Base-by-base conservation (phyloP, 2,113 vertebrate species). In the Acrocephalus arundinaceus region DNA sequence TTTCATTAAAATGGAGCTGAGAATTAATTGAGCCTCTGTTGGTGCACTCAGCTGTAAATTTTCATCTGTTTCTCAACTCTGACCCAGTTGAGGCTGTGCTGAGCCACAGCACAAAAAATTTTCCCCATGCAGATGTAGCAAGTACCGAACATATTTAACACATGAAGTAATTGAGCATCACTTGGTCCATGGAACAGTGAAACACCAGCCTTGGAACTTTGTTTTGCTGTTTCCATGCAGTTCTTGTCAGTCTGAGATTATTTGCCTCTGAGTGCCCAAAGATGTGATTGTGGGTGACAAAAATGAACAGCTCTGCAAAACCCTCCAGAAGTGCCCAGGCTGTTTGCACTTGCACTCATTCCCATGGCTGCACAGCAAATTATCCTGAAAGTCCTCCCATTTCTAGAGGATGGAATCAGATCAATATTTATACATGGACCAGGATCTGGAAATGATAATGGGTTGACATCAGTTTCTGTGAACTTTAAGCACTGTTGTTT, bases 1-100 rank as follows among this genome's bases (percentile, higher is more conserved):
- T 96, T 97, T 95, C 87, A 96, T 95, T 96, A 97, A 97, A 93
- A 65, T 84, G 37, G 39, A 94, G 65, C 75, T 85, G 67, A 89
- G 89, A 97, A 97, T 97, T 97, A 97, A 97, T 87, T 84, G 89
- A 95, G 87, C 83, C 82, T 96, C 91, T 87, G 83, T 77, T 66
- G 85, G 89, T 84, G 82, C 93, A 91, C 62, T 96, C 87, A 96
- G 86, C 92, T 90, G 81, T 90, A 87, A 80, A 89, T 97, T 97
- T 97, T 95, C 87, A 91, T 92, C 86, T 92, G 31, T 88, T 92
- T 96, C 83, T 96, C 95, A 90, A 90, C 95, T 96, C 85, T 95
- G 96, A 97, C 94, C 90, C 83, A 88, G 81, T 67, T 91, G 96
- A 93, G 85, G 94, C 87, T 96, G 94, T 92, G 78, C 33, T 96